Evolutionary conservation across 1,140 invertebrate genomes (phyloP).

Genomic region (Spodoptera frugiperda): DNA sequence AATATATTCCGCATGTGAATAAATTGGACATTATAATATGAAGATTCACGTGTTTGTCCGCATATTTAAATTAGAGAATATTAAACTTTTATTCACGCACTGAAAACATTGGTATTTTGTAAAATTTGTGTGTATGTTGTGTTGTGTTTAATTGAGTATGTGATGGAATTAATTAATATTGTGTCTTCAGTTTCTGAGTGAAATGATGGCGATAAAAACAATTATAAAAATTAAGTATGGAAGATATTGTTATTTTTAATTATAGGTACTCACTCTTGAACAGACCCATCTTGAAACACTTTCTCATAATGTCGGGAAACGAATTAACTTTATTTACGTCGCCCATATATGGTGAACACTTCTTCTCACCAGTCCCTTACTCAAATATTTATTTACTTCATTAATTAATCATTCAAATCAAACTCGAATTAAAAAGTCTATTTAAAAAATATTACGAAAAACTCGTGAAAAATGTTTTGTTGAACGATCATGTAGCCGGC

Average conservation of each 20-base stretch:
- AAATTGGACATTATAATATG: too few relatives aligned
- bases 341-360: conserved; percentile 59
- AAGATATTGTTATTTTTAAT: neutral
- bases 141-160: too few relatives aligned
- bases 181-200: too few relatives aligned
- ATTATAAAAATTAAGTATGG: neutral
- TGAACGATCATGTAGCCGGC: conserved; percentile 57
- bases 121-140: too few relatives aligned
- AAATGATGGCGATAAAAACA: neutral
- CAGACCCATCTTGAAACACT: conserved; percentile 81
- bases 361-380: neutral
- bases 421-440: conserved; percentile 2
- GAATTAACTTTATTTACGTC: conserved; percentile 68
- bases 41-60: too few relatives aligned
- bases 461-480: conserved; percentile 48
- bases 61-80: too few relatives aligned
- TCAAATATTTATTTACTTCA: conserved; percentile 12
- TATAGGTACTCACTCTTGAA: conserved; percentile 76
- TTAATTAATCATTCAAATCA: conserved; percentile 28
- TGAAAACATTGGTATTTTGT: too few relatives aligned
- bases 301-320: conserved; percentile 76
- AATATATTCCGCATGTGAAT: too few relatives aligned
- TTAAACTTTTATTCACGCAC: too few relatives aligned
- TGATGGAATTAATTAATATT: too few relatives aligned
- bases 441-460: conserved; percentile 39